Conservation (phyloP, 1,140 invertebrate genomes). For the Carcinoscorpius rotundicauda region DNA sequence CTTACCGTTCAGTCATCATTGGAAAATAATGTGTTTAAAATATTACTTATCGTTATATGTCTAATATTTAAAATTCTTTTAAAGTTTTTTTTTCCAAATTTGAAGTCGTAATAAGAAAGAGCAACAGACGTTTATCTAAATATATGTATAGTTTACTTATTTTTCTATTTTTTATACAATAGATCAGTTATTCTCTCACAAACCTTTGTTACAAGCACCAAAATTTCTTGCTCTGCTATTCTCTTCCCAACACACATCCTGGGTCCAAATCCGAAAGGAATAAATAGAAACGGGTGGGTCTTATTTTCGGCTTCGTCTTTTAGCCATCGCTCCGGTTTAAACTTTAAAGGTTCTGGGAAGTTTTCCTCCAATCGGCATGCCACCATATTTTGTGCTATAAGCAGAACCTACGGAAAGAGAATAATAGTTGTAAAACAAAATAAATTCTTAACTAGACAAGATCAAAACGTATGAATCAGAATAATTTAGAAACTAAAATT, state of each 20-base stretch:
- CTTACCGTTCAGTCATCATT: too few relatives aligned
- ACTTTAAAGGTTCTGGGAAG: conserved; percentile 40
- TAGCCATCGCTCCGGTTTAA: conserved; percentile 19
- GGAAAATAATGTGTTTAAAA: too few relatives aligned
- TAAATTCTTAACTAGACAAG: too few relatives aligned
- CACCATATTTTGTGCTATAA: conserved; percentile 24
- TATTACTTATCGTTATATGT: too few relatives aligned
- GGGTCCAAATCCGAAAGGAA: conserved; percentile 48
- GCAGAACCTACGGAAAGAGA: conserved; percentile 25
- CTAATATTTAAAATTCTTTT: too few relatives aligned
- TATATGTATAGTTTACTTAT: too few relatives aligned
- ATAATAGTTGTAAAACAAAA: too few relatives aligned
- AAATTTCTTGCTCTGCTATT: conserved; percentile 20
- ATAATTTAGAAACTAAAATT: too few relatives aligned
- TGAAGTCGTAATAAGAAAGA: conserved; percentile 59
- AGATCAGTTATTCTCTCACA: conserved; percentile 1
- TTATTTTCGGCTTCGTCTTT: neutral
- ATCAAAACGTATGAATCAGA: too few relatives aligned
- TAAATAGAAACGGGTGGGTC: conserved; percentile 34
- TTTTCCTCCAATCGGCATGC: conserved; percentile 14
- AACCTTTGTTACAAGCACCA: conserved; percentile 15
- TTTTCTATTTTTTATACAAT: neutral
- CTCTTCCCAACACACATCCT: conserved; percentile 39
- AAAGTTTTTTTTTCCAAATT: conserved; percentile 32
- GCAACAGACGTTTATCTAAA: too few relatives aligned